These are phyloP conservation scores for Gobionotothen gibberifrons DNA, from an alignment of 2,797 vertebrate genomes.

Conservation along the genomic window DNA sequence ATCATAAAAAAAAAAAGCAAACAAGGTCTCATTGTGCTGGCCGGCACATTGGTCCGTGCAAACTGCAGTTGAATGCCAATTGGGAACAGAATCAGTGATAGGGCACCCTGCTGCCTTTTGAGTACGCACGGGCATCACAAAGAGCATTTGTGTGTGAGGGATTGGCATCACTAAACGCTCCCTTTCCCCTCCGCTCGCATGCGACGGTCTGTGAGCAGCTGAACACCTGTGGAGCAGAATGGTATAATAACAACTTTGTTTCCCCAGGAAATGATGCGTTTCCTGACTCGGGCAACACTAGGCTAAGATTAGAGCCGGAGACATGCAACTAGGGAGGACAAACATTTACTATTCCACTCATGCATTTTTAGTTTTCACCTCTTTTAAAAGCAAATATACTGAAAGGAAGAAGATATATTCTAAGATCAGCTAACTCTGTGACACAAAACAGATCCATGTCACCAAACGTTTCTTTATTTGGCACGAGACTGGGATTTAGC, in stretches of 20 bases:
- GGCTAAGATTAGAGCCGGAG: constrained; percentile 66
- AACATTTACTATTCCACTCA: constrained; percentile 54
- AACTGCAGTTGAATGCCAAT: constrained; percentile 71
- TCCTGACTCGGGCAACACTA: constrained; percentile 67
- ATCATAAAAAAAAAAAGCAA: constrained; percentile 63
- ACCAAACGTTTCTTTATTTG: constrained; percentile 82
- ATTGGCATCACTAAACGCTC: constrained; percentile 63
- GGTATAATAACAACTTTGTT: constrained; percentile 80
- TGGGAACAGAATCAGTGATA: constrained; percentile 74
- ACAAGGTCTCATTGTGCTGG: constrained; percentile 76
- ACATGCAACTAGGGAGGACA: constrained; percentile 43
- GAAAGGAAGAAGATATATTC: background rate
- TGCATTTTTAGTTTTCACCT: constrained; percentile 2
- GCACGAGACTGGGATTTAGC: constrained; percentile 71
- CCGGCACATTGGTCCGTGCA: constrained; percentile 64
- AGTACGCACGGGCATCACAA: constrained; percentile 67
- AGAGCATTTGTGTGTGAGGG: constrained; percentile 74
- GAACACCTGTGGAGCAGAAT: constrained; percentile 79
- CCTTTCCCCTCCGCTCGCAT: constrained; percentile 48
- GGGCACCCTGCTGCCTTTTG: constrained; percentile 70
- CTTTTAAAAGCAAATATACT: constrained; percentile 5
- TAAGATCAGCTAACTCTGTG: constrained; percentile 4
- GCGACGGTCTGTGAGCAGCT: constrained; percentile 63
- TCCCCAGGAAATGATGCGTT: constrained; percentile 76
- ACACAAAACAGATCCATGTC: constrained; percentile 50